phyloP scores from a whole-genome alignment of 1,140 invertebrate genomes.

The Camponotus pennsylvanicus region DNA sequence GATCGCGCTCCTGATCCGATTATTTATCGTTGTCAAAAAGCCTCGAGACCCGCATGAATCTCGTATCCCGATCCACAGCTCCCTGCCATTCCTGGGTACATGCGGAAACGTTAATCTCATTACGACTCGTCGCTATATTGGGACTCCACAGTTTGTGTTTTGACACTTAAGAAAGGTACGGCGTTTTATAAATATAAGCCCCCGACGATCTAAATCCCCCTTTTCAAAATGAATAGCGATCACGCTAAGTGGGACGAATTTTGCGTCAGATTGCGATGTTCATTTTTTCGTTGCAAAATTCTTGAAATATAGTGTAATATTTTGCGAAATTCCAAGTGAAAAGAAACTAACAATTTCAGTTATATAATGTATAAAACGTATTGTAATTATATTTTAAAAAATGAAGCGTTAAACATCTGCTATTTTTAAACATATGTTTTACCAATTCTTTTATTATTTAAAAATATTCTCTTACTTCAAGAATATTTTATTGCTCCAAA shows the following conservation, averaged over 20 bases:
- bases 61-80: constrained; percentile 22
- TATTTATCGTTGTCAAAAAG: constrained; percentile 83
- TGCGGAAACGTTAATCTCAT: constrained; percentile 78
- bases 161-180: constrained; percentile 65
- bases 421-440: not conserved
- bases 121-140: constrained; percentile 70
- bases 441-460: not conserved
- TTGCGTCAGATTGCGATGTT: constrained; percentile 4
- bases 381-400: not conserved
- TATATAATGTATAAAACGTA: not conserved
- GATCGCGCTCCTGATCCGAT: constrained; percentile 81
- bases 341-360: not conserved
- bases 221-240: not conserved
- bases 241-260: not conserved
- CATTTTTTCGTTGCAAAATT: not conserved
- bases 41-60: constrained; percentile 56
- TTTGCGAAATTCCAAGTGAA: not conserved
- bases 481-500: not conserved
- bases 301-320: not conserved
- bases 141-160: constrained; percentile 67
- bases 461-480: not conserved
- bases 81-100: constrained; percentile 15
- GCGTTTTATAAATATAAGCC: constrained; percentile 66
- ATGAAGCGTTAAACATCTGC: not conserved
- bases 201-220: constrained; percentile 40